These are phyloP conservation scores for Synergus japonicus DNA, from an alignment of 2,888 invertebrate genomes.

Conservation along the genomic window DNA sequence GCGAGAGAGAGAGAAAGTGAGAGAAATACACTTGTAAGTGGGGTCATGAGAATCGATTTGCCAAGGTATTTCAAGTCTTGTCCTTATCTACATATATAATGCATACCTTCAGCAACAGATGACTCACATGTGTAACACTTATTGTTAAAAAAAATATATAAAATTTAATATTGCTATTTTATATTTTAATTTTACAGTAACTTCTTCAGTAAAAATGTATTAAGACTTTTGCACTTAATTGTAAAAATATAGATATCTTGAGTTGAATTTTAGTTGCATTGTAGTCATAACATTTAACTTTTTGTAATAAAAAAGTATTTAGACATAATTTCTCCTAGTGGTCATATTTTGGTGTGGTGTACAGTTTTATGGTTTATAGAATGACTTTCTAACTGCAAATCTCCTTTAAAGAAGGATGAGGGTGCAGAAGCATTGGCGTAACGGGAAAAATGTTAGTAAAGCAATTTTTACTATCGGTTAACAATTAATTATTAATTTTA, in stretches of 20 bases:
- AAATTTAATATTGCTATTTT: background rate
- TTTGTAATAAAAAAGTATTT: constrained; percentile 26
- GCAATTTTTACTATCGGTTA: too few species aligned
- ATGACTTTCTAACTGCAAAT: constrained; percentile 3
- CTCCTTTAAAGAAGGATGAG: constrained; percentile 19
- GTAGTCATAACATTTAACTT: constrained; percentile 8
- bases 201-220: background rate
- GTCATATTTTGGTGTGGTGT: background rate
- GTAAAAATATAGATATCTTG: too few species aligned
- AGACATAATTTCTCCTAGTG: background rate
- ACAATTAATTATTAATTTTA: too few species aligned
- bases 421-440: constrained; percentile 18
- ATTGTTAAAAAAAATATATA: background rate
- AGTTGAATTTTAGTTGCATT: background rate
- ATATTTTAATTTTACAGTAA: background rate
- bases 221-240: too few species aligned
- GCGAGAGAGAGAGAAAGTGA: background rate
- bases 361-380: background rate
- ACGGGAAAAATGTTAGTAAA: background rate
- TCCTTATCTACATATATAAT: constrained; percentile 25
- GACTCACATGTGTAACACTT: constrained; percentile 5
- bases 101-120: constrained; percentile 19
- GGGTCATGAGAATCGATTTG: constrained; percentile 23
- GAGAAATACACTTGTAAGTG: background rate
- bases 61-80: constrained; percentile 28